phyloP scores from a whole-genome alignment of 1,140 invertebrate genomes.

The Aphidius gifuensis region DNA sequence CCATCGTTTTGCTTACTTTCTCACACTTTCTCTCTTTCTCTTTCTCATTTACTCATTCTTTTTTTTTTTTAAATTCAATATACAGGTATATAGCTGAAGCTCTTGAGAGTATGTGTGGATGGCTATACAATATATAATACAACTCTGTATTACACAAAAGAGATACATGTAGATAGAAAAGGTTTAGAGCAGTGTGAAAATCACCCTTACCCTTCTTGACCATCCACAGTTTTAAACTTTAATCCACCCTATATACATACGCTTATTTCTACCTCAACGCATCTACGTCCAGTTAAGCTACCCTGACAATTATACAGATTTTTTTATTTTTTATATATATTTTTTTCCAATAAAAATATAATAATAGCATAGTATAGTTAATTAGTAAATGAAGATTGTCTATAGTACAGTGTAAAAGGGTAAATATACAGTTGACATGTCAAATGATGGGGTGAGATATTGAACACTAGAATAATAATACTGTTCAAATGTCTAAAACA shows the following conservation, averaged over 20 bases:
- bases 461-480: too few relatives aligned
- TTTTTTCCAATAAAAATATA: slow-evolving; percentile 4
- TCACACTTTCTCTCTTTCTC: neutral
- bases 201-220: too few relatives aligned
- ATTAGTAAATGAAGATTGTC: neutral
- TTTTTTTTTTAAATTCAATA: slow-evolving; percentile 28
- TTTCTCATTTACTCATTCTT: neutral
- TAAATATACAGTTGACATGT: too few relatives aligned
- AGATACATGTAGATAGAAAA: neutral
- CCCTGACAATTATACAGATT: too few relatives aligned
- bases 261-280: neutral
- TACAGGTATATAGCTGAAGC: neutral
- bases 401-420: neutral
- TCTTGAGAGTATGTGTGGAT: neutral
- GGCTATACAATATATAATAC: neutral
- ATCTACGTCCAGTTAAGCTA: neutral
- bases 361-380: slow-evolving; percentile 1
- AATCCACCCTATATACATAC: slow-evolving; percentile 19
- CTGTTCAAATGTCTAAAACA: too few relatives aligned
- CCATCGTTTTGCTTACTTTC: slow-evolving; percentile 27
- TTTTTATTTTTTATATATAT: too few relatives aligned
- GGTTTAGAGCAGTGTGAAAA: neutral
- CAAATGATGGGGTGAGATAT: too few relatives aligned
- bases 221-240: slow-evolving; percentile 10
- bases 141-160: neutral